Conservation (phyloP, 2,113 vertebrate species). For the Diphyllodes magnificus region DNA sequence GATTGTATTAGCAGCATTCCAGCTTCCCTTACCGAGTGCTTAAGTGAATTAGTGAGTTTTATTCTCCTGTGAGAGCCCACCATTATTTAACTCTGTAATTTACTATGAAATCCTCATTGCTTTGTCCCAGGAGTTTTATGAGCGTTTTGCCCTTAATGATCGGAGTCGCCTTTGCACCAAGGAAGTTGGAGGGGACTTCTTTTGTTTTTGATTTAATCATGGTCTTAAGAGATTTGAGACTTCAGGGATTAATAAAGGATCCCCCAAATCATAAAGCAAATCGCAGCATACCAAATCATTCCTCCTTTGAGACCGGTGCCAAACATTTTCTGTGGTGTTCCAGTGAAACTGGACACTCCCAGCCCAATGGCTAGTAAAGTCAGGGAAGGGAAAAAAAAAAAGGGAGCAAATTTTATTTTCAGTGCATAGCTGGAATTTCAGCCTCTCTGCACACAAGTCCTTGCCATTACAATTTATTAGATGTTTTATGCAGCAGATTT, state of each 20-base stretch:
- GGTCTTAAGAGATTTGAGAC: constrained; percentile 56
- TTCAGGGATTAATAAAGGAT: constrained; percentile 40
- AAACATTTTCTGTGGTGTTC: constrained; percentile 42
- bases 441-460: neutral
- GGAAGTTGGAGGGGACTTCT: neutral
- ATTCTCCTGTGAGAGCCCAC: neutral
- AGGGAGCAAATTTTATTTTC: constrained; percentile 35
- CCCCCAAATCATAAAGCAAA: constrained; percentile 50
- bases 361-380: constrained; percentile 57
- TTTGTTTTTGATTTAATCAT: neutral
- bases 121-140: constrained; percentile 5
- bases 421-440: constrained; percentile 25
- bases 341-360: constrained; percentile 48
- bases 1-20: constrained; percentile 5
- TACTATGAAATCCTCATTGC: constrained; percentile 16
- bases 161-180: neutral
- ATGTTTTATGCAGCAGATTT: constrained; percentile 36
- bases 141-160: neutral
- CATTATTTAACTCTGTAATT: constrained; percentile 4
- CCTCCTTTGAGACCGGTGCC: constrained; percentile 27
- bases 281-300: constrained; percentile 32
- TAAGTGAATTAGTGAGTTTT: constrained; percentile 23
- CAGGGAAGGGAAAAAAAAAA: constrained; percentile 27
- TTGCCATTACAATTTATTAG: constrained; percentile 31
- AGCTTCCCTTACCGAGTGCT: constrained; percentile 11